Base-by-base conservation (phyloP, 2,113 vertebrate species). In the Pteronura brasiliensis region DNA sequence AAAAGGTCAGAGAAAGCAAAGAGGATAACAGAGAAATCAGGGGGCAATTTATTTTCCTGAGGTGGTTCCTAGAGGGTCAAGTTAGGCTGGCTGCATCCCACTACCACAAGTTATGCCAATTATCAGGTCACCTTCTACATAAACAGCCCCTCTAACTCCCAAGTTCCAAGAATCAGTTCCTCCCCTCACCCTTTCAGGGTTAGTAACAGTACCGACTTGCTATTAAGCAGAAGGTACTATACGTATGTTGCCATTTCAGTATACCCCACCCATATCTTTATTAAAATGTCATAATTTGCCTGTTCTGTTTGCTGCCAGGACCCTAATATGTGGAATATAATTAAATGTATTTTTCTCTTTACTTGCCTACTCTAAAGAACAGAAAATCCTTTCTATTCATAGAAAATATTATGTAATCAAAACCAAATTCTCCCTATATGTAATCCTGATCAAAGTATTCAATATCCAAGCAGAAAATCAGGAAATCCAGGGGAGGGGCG, bases 401-500 rank as follows among this genome's bases (percentile, higher is more conserved):
- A 77, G 59, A 87, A 93, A 79, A n/a, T 79, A 77, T 67, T 42
- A 79, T n/a, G 7, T 79, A 44, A 67, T 44, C 47, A 79, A 86
- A 79, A 93, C 36, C 59, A 87, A 93, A 67, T 15, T 87, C 85
- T 80, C 47, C 36, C 29, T 27, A 42, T 52, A 87, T n/a, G 20
- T 86, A 87, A 93, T 93, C 82, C 59, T 77, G 31, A 87, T 87
- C 44, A 93, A 84, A 93, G 85, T 77, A 69, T 65, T 93, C 27
- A 86, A 23, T 86, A 65, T 13, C 25, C 85, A 44, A 85, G 65
- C 10, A 86, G 18, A 93, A 93, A 86, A 76, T 85, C 83, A 87
- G 52, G 69, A 81, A 87, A 76, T 79, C 29, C 47, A 77, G 57
- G 57, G 21, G 57, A 29, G 29, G 61, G 61, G 5, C 13, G 0